Evolutionary conservation across 2,797 vertebrate genomes (phyloP).

Genomic region (Oophaga sylvatica): DNA sequence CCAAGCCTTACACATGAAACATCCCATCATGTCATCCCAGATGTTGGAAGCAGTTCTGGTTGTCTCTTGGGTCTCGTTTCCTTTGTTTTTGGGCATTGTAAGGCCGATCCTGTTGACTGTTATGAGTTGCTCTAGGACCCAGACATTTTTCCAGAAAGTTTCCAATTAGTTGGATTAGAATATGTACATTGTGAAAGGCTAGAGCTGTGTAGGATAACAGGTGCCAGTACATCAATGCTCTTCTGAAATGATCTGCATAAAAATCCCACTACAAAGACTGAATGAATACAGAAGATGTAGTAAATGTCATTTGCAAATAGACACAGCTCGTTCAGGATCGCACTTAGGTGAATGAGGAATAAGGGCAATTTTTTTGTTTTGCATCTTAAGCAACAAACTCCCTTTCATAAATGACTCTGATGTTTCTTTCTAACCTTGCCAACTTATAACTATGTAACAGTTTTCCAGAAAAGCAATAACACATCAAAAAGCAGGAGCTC

Average conservation of each 20-base stretch:
- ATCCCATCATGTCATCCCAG: too few relatives aligned
- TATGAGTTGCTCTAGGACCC: not conserved
- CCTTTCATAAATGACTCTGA: constrained; percentile 30
- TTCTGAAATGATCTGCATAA: not conserved
- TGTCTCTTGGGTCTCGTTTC: not conserved
- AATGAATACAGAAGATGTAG: constrained; percentile 9
- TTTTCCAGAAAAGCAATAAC: constrained; percentile 34
- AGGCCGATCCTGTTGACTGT: not conserved
- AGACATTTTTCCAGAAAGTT: not conserved
- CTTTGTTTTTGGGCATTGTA: too few relatives aligned
- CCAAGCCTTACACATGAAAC: too few relatives aligned
- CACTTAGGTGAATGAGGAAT: constrained; percentile 4
- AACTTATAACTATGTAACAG: constrained; percentile 41
- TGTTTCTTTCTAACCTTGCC: constrained; percentile 34
- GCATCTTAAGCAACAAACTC: constrained; percentile 30
- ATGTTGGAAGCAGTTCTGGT: not conserved
- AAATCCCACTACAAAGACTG: not conserved
- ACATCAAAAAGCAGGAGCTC: constrained; percentile 22
- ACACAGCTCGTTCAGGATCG: not conserved
- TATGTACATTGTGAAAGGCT: not conserved
- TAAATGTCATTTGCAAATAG: constrained; percentile 23
- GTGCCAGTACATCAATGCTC: not conserved
- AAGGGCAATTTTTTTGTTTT: not conserved
- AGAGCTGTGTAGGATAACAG: not conserved
- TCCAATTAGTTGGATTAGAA: not conserved